Percentiles rank a stretch among this genome's conserved stretches.
phyloP scores from a whole-genome alignment of 2,888 invertebrate genomes.

The Sinelater perroti region DNA sequence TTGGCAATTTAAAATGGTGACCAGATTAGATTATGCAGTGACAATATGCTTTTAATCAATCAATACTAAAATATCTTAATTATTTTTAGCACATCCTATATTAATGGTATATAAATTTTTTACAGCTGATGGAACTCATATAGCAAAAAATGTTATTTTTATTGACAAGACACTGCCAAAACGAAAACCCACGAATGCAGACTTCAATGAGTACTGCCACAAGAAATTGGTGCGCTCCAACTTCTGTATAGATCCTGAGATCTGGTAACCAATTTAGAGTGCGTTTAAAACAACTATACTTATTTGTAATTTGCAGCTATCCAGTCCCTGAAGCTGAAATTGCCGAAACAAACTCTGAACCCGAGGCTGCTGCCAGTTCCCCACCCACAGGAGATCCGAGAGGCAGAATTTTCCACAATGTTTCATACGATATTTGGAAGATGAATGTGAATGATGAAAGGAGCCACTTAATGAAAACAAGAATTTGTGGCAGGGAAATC shows the following conservation, averaged over 20 bases:
- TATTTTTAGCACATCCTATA: too few relatives aligned
- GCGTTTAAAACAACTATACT: too few relatives aligned
- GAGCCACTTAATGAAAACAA: conserved; percentile 50
- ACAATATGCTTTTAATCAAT: too few relatives aligned
- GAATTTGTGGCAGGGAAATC: conserved; percentile 46
- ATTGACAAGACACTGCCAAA: conserved; percentile 53
- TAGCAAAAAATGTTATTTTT: conserved; percentile 48
- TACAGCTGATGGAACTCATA: conserved; percentile 26
- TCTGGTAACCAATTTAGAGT: too few relatives aligned
- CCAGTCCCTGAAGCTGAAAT: neutral
- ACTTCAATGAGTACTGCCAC: conserved; percentile 46
- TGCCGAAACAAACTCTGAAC: too few relatives aligned
- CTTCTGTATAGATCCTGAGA: conserved; percentile 45
- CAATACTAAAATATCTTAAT: too few relatives aligned
- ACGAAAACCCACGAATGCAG: conserved; percentile 41
- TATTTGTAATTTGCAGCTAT: neutral
- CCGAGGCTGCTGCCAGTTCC: too few relatives aligned
- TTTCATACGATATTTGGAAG: conserved; percentile 54
- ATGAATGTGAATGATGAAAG: conserved; percentile 46
- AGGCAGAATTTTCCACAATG: conserved; percentile 51
- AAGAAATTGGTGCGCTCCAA: conserved; percentile 50
- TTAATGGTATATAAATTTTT: conserved; percentile 5
- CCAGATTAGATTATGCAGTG: too few relatives aligned
- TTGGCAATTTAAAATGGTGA: too few relatives aligned
- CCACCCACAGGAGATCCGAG: neutral